These are phyloP conservation scores for Harpagus bidentatus DNA, from an alignment of 2,113 vertebrate genomes.

Conservation along the genomic window DNA sequence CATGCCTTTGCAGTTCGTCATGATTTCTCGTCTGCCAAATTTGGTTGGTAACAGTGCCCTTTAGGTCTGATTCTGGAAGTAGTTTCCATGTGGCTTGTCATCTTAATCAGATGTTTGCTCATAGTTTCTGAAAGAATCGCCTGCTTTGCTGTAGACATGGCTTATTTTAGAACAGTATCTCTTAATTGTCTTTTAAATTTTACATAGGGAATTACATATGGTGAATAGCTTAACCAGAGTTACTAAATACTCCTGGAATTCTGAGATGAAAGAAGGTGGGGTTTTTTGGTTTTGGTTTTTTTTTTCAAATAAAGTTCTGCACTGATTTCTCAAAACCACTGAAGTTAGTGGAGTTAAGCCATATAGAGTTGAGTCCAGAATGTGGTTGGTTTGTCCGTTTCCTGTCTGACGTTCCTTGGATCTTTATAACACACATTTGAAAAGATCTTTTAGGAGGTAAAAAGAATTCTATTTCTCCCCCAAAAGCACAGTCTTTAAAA, in stretches of 20 bases:
- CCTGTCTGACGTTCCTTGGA: neutral
- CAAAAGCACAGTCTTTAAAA: neutral
- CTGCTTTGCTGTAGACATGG: neutral
- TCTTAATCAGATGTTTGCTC: conserved; percentile 35
- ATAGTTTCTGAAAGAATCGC: conserved; percentile 44
- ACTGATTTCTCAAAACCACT: neutral
- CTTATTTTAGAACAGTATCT: conserved; percentile 25
- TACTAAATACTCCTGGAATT: neutral
- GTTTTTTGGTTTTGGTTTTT: too few species aligned
- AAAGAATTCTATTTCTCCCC: neutral
- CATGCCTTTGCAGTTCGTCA: conserved; percentile 58
- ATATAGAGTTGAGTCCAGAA: neutral
- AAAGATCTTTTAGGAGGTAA: neutral
- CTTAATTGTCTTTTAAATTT: neutral
- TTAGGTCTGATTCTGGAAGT: conserved; percentile 47
- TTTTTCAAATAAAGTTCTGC: neutral
- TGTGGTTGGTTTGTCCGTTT: neutral
- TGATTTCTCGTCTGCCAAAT: conserved; percentile 38
- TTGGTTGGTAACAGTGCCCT: conserved; percentile 45
- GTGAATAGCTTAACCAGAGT: neutral
- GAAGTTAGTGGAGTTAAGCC: neutral
- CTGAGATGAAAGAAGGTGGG: neutral
- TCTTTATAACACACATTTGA: neutral
- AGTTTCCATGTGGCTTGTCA: conserved; percentile 53
- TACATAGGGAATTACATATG: neutral